Evolutionary conservation across 2,797 vertebrate genomes (phyloP).

Genomic region (Sebastes steindachneri): DNA sequence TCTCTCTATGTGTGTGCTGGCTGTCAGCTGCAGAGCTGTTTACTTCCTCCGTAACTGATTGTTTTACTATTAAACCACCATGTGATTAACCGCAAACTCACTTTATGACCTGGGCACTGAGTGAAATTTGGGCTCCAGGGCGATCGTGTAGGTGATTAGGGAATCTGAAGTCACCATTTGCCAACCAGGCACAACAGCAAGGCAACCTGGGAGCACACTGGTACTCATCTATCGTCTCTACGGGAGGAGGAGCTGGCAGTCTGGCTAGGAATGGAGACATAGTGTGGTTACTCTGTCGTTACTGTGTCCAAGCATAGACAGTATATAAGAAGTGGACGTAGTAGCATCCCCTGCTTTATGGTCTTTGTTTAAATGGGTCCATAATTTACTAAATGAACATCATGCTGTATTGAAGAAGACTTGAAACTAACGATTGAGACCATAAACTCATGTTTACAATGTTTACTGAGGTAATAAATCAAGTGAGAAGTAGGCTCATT

Average conservation of each 20-base stretch:
- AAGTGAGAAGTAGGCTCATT: too few species aligned
- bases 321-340: too few species aligned
- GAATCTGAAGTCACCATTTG: constrained; percentile 2
- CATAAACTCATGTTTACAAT: too few species aligned
- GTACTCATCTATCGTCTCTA: background rate
- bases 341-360: too few species aligned
- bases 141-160: background rate
- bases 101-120: constrained; percentile 19
- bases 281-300: background rate
- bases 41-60: constrained; percentile 45
- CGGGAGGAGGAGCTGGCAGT: constrained; percentile 20
- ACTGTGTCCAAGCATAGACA: too few species aligned
- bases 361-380: too few species aligned
- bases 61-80: constrained; percentile 41
- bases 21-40: constrained; percentile 36
- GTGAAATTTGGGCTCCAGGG: background rate
- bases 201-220: background rate
- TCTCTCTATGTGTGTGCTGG: constrained; percentile 58
- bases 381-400: too few species aligned
- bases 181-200: background rate
- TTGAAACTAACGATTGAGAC: too few species aligned
- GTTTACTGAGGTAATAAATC: too few species aligned
- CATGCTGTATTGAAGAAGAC: too few species aligned
- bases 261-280: constrained; percentile 8
- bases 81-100: constrained; percentile 32